phyloP scores from a whole-genome alignment of 2,797 vertebrate genomes.

The Parotocinclus haroldoi region DNA sequence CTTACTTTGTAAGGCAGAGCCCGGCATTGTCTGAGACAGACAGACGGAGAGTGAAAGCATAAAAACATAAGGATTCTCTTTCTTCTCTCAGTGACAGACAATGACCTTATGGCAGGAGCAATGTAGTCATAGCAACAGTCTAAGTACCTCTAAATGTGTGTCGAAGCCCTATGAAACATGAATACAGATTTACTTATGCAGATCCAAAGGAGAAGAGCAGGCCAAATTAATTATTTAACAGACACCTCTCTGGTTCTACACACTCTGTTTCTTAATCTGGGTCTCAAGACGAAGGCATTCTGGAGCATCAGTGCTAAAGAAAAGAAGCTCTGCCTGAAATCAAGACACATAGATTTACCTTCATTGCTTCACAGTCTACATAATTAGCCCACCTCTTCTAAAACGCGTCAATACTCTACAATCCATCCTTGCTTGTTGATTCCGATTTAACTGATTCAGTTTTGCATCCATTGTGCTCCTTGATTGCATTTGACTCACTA shows the following conservation, averaged over 20 bases:
- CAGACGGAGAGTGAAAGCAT: background rate
- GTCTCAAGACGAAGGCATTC: constrained; percentile 20
- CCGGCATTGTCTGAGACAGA: constrained; percentile 10
- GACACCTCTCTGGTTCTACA: constrained; percentile 24
- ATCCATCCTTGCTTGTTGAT: too few relatives aligned
- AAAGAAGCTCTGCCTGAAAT: too few relatives aligned
- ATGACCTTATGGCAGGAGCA: constrained; percentile 35
- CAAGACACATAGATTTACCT: too few relatives aligned
- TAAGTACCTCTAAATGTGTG: constrained; percentile 26
- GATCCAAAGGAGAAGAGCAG: constrained; percentile 14
- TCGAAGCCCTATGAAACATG: constrained; percentile 19
- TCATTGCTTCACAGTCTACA: too few relatives aligned
- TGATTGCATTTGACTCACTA: too few relatives aligned
- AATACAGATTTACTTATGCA: constrained; percentile 37
- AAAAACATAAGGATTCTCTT: constrained; percentile 38
- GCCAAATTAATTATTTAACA: constrained; percentile 45
- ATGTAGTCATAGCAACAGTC: constrained; percentile 52
- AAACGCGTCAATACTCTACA: too few relatives aligned
- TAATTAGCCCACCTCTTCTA: too few relatives aligned
- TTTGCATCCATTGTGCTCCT: background rate
- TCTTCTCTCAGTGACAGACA: constrained; percentile 40
- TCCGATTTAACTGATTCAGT: background rate
- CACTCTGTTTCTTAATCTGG: constrained; percentile 14
- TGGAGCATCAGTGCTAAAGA: background rate
- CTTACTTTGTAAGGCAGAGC: constrained; percentile 16